Conservation (phyloP, 2,888 invertebrate genomes). For the Drosophila siamana region DNA sequence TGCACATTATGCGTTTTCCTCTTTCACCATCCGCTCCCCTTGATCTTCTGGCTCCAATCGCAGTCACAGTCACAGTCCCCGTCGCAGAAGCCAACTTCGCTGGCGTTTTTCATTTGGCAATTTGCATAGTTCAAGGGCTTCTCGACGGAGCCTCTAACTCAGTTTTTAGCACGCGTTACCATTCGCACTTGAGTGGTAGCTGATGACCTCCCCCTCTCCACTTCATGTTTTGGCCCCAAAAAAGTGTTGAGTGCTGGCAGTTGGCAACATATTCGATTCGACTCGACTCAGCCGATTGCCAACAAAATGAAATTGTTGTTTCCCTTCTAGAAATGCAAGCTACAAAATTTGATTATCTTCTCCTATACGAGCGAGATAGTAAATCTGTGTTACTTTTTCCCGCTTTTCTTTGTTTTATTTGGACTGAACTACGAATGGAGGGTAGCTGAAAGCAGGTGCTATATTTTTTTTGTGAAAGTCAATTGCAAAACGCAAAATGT, state of each 20-base stretch:
- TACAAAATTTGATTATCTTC: slow-evolving; percentile 61
- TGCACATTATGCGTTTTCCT: slow-evolving; percentile 42
- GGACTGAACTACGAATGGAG: not conserved
- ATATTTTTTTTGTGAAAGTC: not conserved
- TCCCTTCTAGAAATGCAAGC: slow-evolving; percentile 44
- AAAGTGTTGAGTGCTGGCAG: slow-evolving; percentile 25
- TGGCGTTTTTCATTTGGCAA: slow-evolving; percentile 67
- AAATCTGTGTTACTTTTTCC: not conserved
- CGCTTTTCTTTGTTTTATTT: not conserved
- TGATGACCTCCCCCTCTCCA: slow-evolving; percentile 26
- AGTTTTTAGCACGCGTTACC: slow-evolving; percentile 52
- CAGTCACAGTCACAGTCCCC: not conserved
- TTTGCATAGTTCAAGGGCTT: slow-evolving; percentile 77
- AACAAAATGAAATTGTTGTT: slow-evolving; percentile 68
- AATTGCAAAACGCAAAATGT: slow-evolving; percentile 12
- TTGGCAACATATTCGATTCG: slow-evolving; percentile 49
- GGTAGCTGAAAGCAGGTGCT: not conserved
- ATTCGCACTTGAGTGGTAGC: slow-evolving; percentile 45
- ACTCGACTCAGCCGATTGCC: not conserved
- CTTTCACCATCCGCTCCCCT: not conserved
- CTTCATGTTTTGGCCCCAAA: slow-evolving; percentile 5
- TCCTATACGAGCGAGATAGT: slow-evolving; percentile 12
- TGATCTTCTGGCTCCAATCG: not conserved
- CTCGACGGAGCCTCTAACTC: slow-evolving; percentile 50
- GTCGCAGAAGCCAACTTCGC: slow-evolving; percentile 27